These are phyloP conservation scores for Lepidocolaptes lacrymiger DNA, from an alignment of 2,797 vertebrate genomes.

Conservation along the genomic window DNA sequence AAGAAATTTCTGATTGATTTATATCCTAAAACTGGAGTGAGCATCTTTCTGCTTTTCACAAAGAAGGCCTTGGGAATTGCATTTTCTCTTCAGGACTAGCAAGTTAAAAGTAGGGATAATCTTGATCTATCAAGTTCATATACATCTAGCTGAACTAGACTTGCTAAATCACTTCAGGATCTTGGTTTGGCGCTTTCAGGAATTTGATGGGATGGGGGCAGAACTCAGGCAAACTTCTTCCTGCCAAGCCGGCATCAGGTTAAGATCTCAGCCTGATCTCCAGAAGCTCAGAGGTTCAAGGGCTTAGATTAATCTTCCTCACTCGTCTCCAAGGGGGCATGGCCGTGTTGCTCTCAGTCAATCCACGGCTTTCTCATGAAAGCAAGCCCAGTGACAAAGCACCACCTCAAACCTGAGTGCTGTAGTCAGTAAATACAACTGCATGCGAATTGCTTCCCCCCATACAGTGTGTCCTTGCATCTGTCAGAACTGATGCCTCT, in stretches of 20 bases:
- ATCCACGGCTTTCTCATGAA: neutral
- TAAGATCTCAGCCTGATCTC: neutral
- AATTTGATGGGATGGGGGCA: neutral
- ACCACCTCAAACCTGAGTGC: neutral
- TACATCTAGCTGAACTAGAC: neutral
- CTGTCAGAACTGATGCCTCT: neutral
- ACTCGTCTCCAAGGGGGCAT: neutral
- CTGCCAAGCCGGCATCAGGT: neutral
- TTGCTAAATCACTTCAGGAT: neutral
- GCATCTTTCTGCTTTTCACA: neutral
- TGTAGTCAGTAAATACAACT: neutral
- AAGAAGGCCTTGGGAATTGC: neutral
- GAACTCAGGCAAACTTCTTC: neutral
- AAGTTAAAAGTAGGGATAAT: neutral
- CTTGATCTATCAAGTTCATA: neutral
- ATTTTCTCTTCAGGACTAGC: neutral
- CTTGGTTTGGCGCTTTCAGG: neutral
- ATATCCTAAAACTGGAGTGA: neutral
- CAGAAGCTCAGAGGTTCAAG: neutral
- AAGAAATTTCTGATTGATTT: neutral
- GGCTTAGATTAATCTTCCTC: neutral
- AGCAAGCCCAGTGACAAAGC: neutral
- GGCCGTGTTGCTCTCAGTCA: neutral
- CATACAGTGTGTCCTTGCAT: neutral
- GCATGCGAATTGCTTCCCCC: neutral